A percentile compares a stretch with the other conserved stretches of the same genome.
Evolutionary conservation across 2,888 invertebrate species (phyloP).

Genomic region (Apocheima hispidaria): DNA sequence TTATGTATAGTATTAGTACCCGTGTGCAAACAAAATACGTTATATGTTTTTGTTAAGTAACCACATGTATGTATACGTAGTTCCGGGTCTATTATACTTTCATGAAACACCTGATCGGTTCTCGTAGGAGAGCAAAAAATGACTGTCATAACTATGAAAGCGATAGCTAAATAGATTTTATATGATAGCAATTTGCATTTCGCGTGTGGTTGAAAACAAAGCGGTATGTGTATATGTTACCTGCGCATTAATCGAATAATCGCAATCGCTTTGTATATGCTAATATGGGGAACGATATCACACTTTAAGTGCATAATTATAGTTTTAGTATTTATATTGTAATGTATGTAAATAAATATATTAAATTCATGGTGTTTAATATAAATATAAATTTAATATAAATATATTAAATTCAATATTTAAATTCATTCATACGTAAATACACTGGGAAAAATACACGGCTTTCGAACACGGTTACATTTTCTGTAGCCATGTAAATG

Average conservation of each 20-base stretch:
- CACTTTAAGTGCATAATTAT: not conserved
- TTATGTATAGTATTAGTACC: not conserved
- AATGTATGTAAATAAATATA: slow-evolving; percentile 1
- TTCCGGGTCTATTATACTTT: slow-evolving; percentile 37
- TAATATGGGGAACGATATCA: slow-evolving; percentile 9
- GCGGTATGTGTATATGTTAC: slow-evolving; percentile 32
- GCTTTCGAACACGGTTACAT: no score
- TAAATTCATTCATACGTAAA: no score
- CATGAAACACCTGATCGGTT: slow-evolving; percentile 30
- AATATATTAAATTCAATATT: no score
- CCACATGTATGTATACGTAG: slow-evolving; percentile 1
- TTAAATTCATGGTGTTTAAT: no score
- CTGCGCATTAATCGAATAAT: slow-evolving; percentile 24
- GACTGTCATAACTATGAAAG: slow-evolving; percentile 49
- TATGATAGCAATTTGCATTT: slow-evolving; percentile 53
- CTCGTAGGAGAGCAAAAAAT: slow-evolving; percentile 29
- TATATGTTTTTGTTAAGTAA: slow-evolving; percentile 32
- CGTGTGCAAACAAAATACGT: slow-evolving; percentile 12
- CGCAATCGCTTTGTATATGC: slow-evolving; percentile 16
- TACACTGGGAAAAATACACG: no score
- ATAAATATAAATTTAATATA: no score
- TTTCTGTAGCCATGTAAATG: no score
- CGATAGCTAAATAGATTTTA: slow-evolving; percentile 44
- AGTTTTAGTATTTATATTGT: slow-evolving; percentile 1
- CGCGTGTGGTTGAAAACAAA: slow-evolving; percentile 63